Percentiles rank a stretch among this genome's conserved stretches.
phyloP scores from a whole-genome alignment of 1,140 invertebrate genomes.

The Orchestia grillus region DNA sequence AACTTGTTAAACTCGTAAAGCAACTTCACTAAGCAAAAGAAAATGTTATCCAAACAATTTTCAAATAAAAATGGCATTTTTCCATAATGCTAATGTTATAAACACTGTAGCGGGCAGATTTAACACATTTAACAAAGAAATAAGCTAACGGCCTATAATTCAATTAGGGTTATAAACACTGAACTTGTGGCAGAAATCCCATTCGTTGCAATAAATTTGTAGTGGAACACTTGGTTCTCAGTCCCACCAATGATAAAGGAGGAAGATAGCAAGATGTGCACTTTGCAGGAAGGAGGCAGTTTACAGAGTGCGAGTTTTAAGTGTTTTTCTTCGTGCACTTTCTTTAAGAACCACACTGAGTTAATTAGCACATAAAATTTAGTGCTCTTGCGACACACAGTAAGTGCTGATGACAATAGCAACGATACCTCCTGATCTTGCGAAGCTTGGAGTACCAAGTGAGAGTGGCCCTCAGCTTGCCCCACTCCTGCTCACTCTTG shows the following conservation, averaged over 20 bases:
- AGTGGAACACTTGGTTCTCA: not conserved
- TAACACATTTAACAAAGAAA: not conserved
- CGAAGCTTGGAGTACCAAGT: slow-evolving; percentile 87
- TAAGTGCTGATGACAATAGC: not conserved
- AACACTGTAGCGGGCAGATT: not conserved
- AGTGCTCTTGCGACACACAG: slow-evolving; percentile 21
- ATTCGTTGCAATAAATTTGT: not conserved
- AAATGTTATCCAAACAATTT: not conserved
- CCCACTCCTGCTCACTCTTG: slow-evolving; percentile 83
- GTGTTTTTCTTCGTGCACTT: slow-evolving; percentile 22
- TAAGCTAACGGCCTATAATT: not conserved
- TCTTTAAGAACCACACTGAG: not conserved
- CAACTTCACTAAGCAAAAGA: not conserved
- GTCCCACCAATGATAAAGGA: not conserved
- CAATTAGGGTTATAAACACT: not conserved
- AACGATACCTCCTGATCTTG: slow-evolving; percentile 85
- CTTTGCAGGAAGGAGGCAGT: not conserved
- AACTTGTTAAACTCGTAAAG: not conserved
- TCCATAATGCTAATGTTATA: not conserved
- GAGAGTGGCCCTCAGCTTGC: slow-evolving; percentile 86
- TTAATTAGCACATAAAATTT: slow-evolving; percentile 35
- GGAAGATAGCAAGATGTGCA: not conserved
- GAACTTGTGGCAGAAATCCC: not conserved
- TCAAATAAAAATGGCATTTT: not conserved
- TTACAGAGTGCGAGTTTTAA: not conserved